Evolutionary conservation across 2,888 invertebrate species (phyloP).

Genomic region (Xestia xanthographa): DNA sequence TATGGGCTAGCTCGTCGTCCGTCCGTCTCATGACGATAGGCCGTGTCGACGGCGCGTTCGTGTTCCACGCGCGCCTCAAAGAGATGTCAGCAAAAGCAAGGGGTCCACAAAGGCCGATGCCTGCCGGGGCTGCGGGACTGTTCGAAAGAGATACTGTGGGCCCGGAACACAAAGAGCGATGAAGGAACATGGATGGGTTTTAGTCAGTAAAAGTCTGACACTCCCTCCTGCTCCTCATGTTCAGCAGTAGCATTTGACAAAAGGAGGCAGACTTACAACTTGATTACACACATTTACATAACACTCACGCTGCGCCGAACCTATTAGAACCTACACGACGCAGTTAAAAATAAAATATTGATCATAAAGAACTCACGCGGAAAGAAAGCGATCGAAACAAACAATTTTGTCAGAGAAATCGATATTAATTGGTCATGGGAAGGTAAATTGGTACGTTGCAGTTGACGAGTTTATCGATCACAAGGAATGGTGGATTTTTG

Average conservation of each 20-base stretch:
- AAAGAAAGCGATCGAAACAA: constrained; percentile 71
- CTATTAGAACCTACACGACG: constrained; percentile 35
- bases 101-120: too few species aligned
- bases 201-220: too few species aligned
- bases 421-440: constrained; percentile 68
- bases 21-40: too few species aligned
- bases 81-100: too few species aligned
- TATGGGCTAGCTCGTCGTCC: too few species aligned
- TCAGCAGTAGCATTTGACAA: not conserved
- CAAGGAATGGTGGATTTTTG: constrained; percentile 16
- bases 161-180: too few species aligned
- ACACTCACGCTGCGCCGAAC: constrained; percentile 15
- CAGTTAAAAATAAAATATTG: constrained; percentile 46
- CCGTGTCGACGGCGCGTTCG: too few species aligned
- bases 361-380: constrained; percentile 57
- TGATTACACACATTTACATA: constrained; percentile 40
- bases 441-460: constrained; percentile 32
- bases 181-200: too few species aligned
- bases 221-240: not conserved
- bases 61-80: too few species aligned
- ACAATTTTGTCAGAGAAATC: constrained; percentile 73
- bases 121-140: too few species aligned
- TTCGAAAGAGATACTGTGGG: too few species aligned
- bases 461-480: constrained; percentile 45
- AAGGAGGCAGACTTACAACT: not conserved